These are phyloP conservation scores for Caenorhabditis sulstoni DNA, from an alignment of 2,888 invertebrate species.

Conservation along the genomic window DNA sequence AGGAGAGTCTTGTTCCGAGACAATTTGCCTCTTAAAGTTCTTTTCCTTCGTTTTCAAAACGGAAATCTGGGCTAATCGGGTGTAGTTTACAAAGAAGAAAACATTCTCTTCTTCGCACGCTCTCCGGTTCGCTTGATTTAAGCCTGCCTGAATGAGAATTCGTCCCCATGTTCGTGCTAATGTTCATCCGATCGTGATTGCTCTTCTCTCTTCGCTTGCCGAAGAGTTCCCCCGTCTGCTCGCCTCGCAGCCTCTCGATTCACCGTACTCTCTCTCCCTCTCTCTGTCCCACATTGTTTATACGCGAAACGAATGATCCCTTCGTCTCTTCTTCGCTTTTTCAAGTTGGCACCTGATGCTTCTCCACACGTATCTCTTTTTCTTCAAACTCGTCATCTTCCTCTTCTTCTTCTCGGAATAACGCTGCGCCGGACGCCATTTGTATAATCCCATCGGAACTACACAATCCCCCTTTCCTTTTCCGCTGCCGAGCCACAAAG, in stretches of 20 bases:
- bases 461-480: neutral
- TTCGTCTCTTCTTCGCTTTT: constrained; percentile 3
- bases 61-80: constrained; percentile 47
- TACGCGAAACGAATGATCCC: constrained; percentile 1
- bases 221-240: neutral
- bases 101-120: neutral
- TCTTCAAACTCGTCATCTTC: neutral
- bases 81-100: constrained; percentile 3
- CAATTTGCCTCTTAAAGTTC: constrained; percentile 23
- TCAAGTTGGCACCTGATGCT: constrained; percentile 6
- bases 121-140: neutral
- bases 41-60: constrained; percentile 8
- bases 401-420: neutral
- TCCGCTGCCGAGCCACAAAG: no score
- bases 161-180: neutral
- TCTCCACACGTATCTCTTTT: constrained; percentile 3
- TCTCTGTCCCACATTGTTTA: neutral
- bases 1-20: neutral
- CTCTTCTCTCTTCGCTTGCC: constrained; percentile 4
- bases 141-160: neutral
- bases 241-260: neutral
- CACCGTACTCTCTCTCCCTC: neutral
- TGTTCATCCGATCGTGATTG: neutral
- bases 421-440: constrained; percentile 2
- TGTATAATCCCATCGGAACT: constrained; percentile 37